Evolutionary conservation across 2,113 vertebrate species (phyloP), one percentile per base, ranked within the genome.

Genomic region (Bos javanicus): DNA sequence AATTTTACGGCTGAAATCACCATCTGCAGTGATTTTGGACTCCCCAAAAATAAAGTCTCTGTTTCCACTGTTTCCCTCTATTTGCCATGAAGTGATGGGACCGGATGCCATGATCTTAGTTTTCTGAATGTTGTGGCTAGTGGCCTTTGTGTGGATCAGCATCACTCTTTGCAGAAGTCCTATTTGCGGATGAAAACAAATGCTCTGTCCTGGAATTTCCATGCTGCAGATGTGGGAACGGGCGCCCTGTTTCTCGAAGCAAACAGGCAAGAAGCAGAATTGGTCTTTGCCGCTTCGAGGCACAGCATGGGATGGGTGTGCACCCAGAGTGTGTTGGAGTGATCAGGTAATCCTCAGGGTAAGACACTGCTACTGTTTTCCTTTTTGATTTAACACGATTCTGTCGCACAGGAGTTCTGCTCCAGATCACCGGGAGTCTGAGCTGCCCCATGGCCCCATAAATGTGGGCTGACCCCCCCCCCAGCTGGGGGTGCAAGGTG

Each of bases 281-380:
- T 23, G 5, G 17, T 7, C 21, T 56, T 59, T 3, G 23, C 46
- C 15, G 28, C 64, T 36, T 46, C 2, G 2, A 39, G 52, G 25
- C 4, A 0, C 6, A 3, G 3, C 2, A 25, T 0, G 19, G 30
- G 36, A 2, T 26, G 5, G 11, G 21, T 13, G 1, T 15, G 7
- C 46, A 11, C 36, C 30, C 16, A 10, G 60, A 48, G 48, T 16
- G n/a, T n/a, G 67, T 19, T 14, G 9, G 9, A 14, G 46, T 57
- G 57, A 82, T 3, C 11, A 33, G 5, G 33, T 39, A 30, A 83
- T 30, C 52, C 87, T 86, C 33, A 80, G 14, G 28, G 13, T 7
- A 26, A 46, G 30, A 50, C 12, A 39, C 50, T 23, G 80, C 33
- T n/a, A 52, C 30, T 19, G 0, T 10, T 33, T 39, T 39, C 17